phyloP scores from a whole-genome alignment of 1,140 invertebrate genomes.

The Aphelenchoides fujianensis region DNA sequence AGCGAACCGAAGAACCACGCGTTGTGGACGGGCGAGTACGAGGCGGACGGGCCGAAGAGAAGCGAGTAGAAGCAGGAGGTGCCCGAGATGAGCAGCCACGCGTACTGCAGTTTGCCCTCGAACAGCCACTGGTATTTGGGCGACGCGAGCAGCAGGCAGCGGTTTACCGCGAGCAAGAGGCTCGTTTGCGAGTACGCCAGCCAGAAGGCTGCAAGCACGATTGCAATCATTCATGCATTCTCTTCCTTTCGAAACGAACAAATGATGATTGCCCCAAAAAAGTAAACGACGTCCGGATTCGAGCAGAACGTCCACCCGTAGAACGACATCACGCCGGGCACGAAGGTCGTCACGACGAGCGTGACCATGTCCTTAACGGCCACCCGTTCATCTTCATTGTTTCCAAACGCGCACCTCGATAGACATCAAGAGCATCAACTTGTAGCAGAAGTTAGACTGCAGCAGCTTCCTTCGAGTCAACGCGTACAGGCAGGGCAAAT shows the following conservation, averaged over 20 bases:
- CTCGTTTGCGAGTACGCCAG: background rate
- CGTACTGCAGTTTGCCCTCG: background rate
- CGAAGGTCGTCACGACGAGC: background rate
- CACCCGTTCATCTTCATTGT: too few species aligned
- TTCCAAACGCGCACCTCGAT: too few species aligned
- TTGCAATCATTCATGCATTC: background rate
- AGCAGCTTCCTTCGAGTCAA: background rate
- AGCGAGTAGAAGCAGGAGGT: background rate
- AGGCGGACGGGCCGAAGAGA: background rate
- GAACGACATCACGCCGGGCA: background rate
- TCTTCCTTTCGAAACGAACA: too few species aligned
- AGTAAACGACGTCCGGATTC: background rate
- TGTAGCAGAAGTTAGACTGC: slow-evolving; percentile 9
- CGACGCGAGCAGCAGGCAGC: background rate
- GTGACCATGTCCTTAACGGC: background rate
- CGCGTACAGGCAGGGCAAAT: background rate
- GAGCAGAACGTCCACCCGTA: background rate
- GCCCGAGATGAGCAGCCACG: background rate
- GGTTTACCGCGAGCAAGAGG: background rate
- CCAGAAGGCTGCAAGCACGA: slow-evolving; percentile 1
- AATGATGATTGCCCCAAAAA: background rate
- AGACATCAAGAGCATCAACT: background rate
- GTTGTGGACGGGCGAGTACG: background rate
- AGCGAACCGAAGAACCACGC: background rate
- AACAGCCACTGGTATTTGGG: background rate